Conservation (phyloP, 2,797 vertebrate genomes). For the Phyllotis vaccarum region DNA sequence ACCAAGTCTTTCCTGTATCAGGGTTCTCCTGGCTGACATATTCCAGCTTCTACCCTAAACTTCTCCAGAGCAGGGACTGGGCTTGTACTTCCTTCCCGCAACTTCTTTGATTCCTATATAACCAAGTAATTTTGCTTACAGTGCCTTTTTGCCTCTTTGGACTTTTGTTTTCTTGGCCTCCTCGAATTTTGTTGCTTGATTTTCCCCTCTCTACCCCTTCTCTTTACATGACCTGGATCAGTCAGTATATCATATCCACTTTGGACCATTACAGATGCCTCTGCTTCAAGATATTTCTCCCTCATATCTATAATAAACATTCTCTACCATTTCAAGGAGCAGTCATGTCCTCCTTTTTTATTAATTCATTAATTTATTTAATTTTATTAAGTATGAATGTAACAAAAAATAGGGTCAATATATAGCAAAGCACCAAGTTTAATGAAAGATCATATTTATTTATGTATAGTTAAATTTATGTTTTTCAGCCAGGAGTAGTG, state of each 20-base stretch:
- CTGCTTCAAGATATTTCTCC: not conserved
- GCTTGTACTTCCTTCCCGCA: not conserved
- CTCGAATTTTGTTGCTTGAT: not conserved
- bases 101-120: not conserved
- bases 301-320: not conserved
- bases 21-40: not conserved
- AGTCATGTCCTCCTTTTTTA: not conserved
- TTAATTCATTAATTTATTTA: too few relatives aligned
- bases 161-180: not conserved
- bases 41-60: not conserved
- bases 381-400: not conserved
- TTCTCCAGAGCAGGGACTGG: not conserved
- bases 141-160: not conserved
- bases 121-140: not conserved
- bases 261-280: not conserved
- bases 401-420: too few relatives aligned
- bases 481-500: not conserved
- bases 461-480: not conserved
- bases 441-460: not conserved
- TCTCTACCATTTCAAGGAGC: not conserved
- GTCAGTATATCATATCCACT: not conserved
- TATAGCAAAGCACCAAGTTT: not conserved
- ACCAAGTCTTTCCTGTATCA: not conserved
- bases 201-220: too few relatives aligned
- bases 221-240: not conserved